Base-by-base conservation (phyloP, 2,113 vertebrate species). In the Addax nasomaculatus region DNA sequence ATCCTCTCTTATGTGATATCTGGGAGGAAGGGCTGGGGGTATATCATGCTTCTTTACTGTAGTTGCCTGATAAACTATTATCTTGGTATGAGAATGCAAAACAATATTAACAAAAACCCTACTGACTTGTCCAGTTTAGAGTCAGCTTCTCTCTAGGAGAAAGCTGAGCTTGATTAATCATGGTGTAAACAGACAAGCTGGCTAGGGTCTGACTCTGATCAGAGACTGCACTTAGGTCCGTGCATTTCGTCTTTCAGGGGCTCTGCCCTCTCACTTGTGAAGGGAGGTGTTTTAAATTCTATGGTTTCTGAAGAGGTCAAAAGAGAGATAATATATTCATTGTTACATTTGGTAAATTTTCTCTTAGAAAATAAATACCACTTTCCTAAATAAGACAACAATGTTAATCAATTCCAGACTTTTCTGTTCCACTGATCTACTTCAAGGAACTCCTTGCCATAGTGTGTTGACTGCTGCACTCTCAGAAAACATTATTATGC, bases 321-420 rank as follows among this genome's bases (percentile, higher is more conserved):
- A 83, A 94, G 78, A 96, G 25, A 76, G 13, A 89, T 19, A 93
- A 67, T 62, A 17, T 78, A 76, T 53, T 92, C 25, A 70, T 6
- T 96, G 36, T 80, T 84, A 33, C n/a, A 53, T 62, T 53, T 83
- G 84, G 49, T 64, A 62, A 83, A 96, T 85, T 60, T 43, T 33
- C 30, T 91, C 86, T 89, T 2, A 84, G 51, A n/a, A 96, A 92
- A 85, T 64, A 51, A 49, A 78, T 79, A 79, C 73, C 58, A 86
- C 89, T 90, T 97, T 73, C 53, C 89, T 94, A 96, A 95, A 78
- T 86, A 79, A 96, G 47, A 80, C 5, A 96, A 49, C 25, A 76
- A 49, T 53, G n/a, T 86, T 30, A 94, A 47, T 89, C 80, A 94
- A 83, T 78, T 96, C 27, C 45, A 87, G 33, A 92, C 33, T 81